Percentiles rank a stretch among this genome's conserved stretches.
Evolutionary conservation across 2,888 invertebrate genomes (phyloP).

Genomic region (Philereme vetulata): DNA sequence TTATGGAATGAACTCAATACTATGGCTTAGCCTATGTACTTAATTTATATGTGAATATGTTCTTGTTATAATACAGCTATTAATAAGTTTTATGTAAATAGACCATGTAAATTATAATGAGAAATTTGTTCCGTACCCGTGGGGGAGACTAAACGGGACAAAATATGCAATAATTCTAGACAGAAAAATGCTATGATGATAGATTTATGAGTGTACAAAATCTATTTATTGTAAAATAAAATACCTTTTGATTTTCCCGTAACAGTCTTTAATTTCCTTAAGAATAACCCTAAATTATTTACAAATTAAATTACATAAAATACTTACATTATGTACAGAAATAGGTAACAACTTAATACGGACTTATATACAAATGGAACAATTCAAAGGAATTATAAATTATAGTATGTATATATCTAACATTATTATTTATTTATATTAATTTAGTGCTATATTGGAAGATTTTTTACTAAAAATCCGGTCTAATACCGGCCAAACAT

Average conservation of each 20-base stretch:
- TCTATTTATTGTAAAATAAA: conserved; percentile 34
- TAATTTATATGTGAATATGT: too few species aligned
- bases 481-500: too few species aligned
- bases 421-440: too few species aligned
- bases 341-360: conserved; percentile 1
- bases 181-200: too few species aligned
- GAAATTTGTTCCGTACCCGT: too few species aligned
- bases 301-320: conserved; percentile 13
- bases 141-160: too few species aligned
- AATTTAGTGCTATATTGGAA: too few species aligned
- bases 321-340: conserved; percentile 22
- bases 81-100: conserved; percentile 3
- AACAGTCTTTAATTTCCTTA: conserved; percentile 80
- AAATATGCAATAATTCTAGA: too few species aligned
- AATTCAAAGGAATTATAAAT: conserved; percentile 9
- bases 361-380: neutral
- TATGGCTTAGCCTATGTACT: too few species aligned
- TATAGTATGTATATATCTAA: neutral
- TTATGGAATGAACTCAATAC: too few species aligned
- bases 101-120: neutral
- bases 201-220: too few species aligned
- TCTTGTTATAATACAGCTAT: neutral
- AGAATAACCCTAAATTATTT: conserved; percentile 55
- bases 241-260: conserved; percentile 58
- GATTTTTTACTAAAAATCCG: too few species aligned